Evolutionary conservation across 2,797 vertebrate genomes (phyloP).

Genomic region (Coregonus suidteri): DNA sequence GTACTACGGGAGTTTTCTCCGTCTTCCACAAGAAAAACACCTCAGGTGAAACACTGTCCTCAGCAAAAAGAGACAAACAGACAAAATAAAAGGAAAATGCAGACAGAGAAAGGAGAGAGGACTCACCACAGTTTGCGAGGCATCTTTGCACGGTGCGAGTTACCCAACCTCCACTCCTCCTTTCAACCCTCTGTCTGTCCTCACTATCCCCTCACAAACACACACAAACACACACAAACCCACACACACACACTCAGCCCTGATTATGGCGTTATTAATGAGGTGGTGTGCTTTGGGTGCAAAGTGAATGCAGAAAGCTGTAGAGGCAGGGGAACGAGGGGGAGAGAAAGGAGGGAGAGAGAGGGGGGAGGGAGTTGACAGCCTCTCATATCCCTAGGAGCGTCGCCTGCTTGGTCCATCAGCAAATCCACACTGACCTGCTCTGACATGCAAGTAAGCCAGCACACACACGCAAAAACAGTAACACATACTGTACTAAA

Average conservation of each 20-base stretch:
- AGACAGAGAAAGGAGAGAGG: neutral
- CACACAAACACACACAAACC: conserved; percentile 24
- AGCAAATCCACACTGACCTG: conserved; percentile 25
- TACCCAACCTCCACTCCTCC: conserved; percentile 26
- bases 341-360: conserved; percentile 11
- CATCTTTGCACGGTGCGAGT: conserved; percentile 49
- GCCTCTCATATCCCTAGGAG: conserved; percentile 19
- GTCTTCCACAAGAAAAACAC: no score
- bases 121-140: conserved; percentile 74
- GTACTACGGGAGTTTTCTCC: no score
- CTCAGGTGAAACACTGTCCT: neutral
- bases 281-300: conserved; percentile 49
- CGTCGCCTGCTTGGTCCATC: conserved; percentile 14
- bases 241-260: conserved; percentile 31
- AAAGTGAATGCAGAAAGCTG: conserved; percentile 53
- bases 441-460: conserved; percentile 11
- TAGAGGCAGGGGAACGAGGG: conserved; percentile 36
- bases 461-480: conserved; percentile 13
- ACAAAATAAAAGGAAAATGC: neutral
- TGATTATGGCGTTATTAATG: conserved; percentile 76
- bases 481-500: neutral
- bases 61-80: neutral
- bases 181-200: neutral
- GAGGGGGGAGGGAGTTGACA: conserved; percentile 4
- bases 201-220: conserved; percentile 13